A percentile compares a stretch with the other conserved stretches of the same genome.
Evolutionary conservation across 2,888 invertebrate genomes (phyloP).

Genomic region (Cryptus armator): DNA sequence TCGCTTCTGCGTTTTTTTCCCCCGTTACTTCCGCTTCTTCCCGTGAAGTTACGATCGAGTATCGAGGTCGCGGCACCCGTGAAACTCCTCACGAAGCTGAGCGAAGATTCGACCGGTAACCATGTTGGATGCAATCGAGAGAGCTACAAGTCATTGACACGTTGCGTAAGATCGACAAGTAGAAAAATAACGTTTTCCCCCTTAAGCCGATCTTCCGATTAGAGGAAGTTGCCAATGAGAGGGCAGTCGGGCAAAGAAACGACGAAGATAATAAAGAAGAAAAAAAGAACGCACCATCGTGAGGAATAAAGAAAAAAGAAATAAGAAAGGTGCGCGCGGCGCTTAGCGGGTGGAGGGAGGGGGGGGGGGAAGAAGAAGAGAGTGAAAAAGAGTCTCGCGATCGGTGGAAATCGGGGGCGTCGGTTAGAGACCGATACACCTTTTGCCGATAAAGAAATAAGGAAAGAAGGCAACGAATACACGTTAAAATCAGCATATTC

Average conservation of each 20-base stretch:
- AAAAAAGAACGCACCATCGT: constrained; percentile 23
- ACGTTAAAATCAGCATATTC: constrained; percentile 24
- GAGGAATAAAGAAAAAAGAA: constrained; percentile 26
- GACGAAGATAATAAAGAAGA: constrained; percentile 32
- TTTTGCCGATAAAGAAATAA: constrained; percentile 19
- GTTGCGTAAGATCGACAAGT: constrained; percentile 53
- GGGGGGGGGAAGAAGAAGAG: constrained; percentile 48
- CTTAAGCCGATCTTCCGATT: not conserved
- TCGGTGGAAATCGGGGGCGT: constrained; percentile 30
- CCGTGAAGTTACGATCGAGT: constrained; percentile 16
- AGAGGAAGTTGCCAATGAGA: constrained; percentile 63
- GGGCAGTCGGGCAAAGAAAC: constrained; percentile 40
- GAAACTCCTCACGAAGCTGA: constrained; percentile 28
- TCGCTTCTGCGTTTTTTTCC: not conserved
- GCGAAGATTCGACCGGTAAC: constrained; percentile 6
- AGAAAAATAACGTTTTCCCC: not conserved
- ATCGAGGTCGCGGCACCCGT: constrained; percentile 46
- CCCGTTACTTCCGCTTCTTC: constrained; percentile 31
- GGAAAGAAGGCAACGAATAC: constrained; percentile 65
- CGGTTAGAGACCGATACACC: constrained; percentile 6
- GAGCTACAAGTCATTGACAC: constrained; percentile 69
- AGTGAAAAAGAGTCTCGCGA: constrained; percentile 18
- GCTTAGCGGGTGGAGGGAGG: not conserved
- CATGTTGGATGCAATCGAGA: not conserved
- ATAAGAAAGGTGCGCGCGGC: constrained; percentile 18